Conservation (phyloP, 2,797 vertebrate genomes). For the Holocentrus rufus region DNA sequence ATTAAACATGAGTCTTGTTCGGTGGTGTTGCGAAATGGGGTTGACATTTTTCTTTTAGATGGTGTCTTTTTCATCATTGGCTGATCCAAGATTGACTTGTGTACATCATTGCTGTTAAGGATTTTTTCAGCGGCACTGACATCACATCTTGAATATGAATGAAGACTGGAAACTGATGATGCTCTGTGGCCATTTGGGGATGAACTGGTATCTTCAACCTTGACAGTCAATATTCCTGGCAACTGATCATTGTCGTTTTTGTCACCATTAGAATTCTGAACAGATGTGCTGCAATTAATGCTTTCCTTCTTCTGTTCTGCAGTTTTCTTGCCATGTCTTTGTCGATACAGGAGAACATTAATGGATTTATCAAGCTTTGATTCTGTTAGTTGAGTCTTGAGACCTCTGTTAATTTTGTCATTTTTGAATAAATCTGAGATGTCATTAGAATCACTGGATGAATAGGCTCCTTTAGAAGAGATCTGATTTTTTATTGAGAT, state of each 20-base stretch:
- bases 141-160: constrained; percentile 72
- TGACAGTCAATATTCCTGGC: constrained; percentile 73
- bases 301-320: constrained; percentile 82
- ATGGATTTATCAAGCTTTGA: constrained; percentile 89
- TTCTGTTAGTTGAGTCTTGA: constrained; percentile 84
- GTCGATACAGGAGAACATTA: constrained; percentile 84
- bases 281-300: constrained; percentile 80
- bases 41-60: constrained; percentile 85
- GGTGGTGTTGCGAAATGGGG: constrained; percentile 92
- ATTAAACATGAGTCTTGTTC: constrained; percentile 94
- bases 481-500: constrained; percentile 73
- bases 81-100: constrained; percentile 72
- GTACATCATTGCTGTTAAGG: constrained; percentile 70
- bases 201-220: constrained; percentile 70
- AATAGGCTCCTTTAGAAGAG: constrained; percentile 62
- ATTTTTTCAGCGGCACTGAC: constrained; percentile 63
- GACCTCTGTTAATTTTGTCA: constrained; percentile 86
- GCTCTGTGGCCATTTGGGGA: constrained; percentile 77
- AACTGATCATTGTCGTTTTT: constrained; percentile 72
- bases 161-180: constrained; percentile 74
- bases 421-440: constrained; percentile 89
- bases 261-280: constrained; percentile 68
- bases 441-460: constrained; percentile 81
- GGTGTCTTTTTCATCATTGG: constrained; percentile 77
- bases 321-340: constrained; percentile 85